Base-by-base conservation (phyloP, 2,888 invertebrate species). In the Mesorhabditis belari region DNA sequence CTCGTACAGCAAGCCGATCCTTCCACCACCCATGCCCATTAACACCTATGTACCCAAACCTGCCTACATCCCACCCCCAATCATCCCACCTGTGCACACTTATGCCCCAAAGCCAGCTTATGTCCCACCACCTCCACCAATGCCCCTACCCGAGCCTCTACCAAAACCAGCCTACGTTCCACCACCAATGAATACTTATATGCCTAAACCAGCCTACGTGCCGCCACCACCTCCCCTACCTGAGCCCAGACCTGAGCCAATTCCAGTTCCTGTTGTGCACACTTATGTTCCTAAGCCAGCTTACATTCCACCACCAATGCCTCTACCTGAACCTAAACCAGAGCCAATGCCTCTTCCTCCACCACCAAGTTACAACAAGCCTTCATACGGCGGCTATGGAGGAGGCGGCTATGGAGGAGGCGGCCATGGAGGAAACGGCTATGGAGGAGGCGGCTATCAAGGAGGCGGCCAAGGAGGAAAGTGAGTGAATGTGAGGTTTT, bases 321-420 rank as follows among this genome's bases (percentile, higher is more conserved):
- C 66, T 49, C 60, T 57, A 44, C 67, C 67, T 27, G 62, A 49
- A 9, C 67, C 67, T 49, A 59, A 52, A 35, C 66, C 68, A 23
- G 62, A 55, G 25, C 68, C 68, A 44, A 59, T 54, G 19, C 64
- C 66, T 59, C 29, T 55, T 4, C 64, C 68, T 26, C 61, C 60
- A 35, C 68, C 66, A 56, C 49, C 44, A 35, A 35, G 44, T 35
- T 35, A 35, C 44, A 35, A 35, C 44, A 35, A 35, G 44, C 44
- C 44, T n/a, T 9, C 12, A 1, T 35, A 35, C n/a, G n/a, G n/a
- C 44, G n/a, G 44, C 44, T 35, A 35, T n/a, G n/a, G 44, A 9
- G 44, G 44, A 35, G 44, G 44, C n/a, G 44, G 44, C n/a, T n/a
- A 35, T 35, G 2, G 44, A 17, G n/a, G 12, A n/a, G 44, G 44